Evolutionary conservation across 1,140 invertebrate species (phyloP), one percentile per base, ranked within the genome.

Genomic region (Monochamus saltuarius): DNA sequence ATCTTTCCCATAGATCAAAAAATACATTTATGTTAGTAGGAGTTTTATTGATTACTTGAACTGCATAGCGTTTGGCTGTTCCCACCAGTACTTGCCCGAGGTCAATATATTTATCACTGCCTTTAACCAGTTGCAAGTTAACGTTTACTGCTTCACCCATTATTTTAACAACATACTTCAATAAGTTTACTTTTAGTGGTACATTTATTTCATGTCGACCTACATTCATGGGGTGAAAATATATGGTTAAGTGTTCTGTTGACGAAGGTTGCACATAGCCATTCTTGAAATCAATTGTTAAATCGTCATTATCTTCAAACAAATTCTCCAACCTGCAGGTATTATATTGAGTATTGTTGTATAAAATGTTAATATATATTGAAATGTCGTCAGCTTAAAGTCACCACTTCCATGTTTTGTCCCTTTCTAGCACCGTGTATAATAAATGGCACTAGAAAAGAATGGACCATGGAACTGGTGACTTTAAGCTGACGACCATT

Each of bases 21-120:
- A 37, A 59, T 43, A 52, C 53, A 14, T 64, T 42, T 2, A 64
- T 39, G 46, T 64, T 55, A 2, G 19, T 43, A 67, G 62, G 64
- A 4, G 73, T 75, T 10, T 74, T 68, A 47, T 81, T 81, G 1
- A 75, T 45, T 13, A 81, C 64, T 8, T 64, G 49, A 4, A 80
- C 55, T 50, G 58, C 71, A 51, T 69, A 73, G 13, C 39, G 69
- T 0, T 56, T 53, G 4, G 47, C 58, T 51, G 73, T 73, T 7
- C 73, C 72, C 0, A 74, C 42, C 4, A 65, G 14, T 8, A 77
- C 40, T 8, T 67, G 65, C 4, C 76, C 77, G 14, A 81, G 70
- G 57, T 79, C 65, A n/a, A 79, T 59, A 8, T 72, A 71, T 62
- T 75, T 77, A 47, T 81, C 71, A 7, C 66, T 59, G 4, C 70